phyloP scores from a whole-genome alignment of 2,113 vertebrate species.

The Engraulis encrasicolus region DNA sequence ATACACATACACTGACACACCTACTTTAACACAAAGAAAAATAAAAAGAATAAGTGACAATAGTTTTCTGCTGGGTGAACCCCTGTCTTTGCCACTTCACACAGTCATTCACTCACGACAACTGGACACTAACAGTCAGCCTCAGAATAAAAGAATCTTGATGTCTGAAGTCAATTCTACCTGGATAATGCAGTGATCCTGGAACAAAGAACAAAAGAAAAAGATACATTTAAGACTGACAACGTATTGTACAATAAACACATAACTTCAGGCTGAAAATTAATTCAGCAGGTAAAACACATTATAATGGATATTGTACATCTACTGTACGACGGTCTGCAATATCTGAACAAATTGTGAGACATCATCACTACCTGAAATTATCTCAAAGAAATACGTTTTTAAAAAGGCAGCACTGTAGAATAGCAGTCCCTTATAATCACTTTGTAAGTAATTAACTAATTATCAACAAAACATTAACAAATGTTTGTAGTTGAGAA shows the following conservation, averaged over 20 bases:
- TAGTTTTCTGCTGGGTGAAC: constrained; percentile 57
- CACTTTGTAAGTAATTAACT: too few species aligned
- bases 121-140: constrained; percentile 36
- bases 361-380: too few species aligned
- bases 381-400: too few species aligned
- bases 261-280: too few species aligned
- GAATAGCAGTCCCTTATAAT: too few species aligned
- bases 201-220: constrained; percentile 19
- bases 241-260: not conserved
- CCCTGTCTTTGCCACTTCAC: constrained; percentile 30
- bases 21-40: constrained; percentile 29
- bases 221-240: not conserved
- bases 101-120: constrained; percentile 25
- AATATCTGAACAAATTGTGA: too few species aligned
- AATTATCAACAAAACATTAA: too few species aligned
- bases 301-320: too few species aligned
- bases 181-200: constrained; percentile 77
- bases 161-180: constrained; percentile 71
- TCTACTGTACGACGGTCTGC: too few species aligned
- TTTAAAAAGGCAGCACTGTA: too few species aligned
- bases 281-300: too few species aligned
- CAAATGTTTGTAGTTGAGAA: too few species aligned
- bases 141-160: constrained; percentile 35
- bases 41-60: constrained; percentile 57
- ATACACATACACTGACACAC: constrained; percentile 39